Evolutionary conservation across 2,113 vertebrate species (phyloP).

Genomic region (Cyprinodon brontotheroides): DNA sequence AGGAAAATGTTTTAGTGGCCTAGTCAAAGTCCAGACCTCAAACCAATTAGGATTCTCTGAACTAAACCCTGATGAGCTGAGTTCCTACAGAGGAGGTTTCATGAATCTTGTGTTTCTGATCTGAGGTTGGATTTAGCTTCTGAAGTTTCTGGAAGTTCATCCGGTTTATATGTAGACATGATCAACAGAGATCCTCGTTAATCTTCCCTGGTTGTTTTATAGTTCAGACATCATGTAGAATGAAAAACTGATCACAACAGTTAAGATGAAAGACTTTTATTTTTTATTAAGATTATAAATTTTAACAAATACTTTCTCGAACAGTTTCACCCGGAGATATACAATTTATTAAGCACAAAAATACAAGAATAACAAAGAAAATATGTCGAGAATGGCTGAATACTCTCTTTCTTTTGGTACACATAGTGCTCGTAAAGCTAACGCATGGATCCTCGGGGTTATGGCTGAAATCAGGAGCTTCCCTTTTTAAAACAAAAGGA

Average conservation of each 20-base stretch:
- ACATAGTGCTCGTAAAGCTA: constrained; percentile 85
- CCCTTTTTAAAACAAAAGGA: constrained; percentile 98
- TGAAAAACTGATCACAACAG: constrained; percentile 2
- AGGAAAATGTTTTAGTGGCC: neutral
- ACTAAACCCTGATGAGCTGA: no score
- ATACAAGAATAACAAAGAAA: constrained; percentile 86
- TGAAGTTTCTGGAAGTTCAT: no score
- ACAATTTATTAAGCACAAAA: constrained; percentile 92
- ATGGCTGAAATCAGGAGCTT: constrained; percentile 78
- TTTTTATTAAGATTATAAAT: constrained; percentile 95
- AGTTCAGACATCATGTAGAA: no score
- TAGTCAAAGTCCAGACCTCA: neutral
- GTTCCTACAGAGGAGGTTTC: no score
- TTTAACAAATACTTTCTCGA: constrained; percentile 89
- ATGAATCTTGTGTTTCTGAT: no score
- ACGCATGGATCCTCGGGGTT: constrained; percentile 72
- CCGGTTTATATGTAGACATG: no score
- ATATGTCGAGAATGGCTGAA: constrained; percentile 81
- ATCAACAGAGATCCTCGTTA: no score
- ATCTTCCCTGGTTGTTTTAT: no score
- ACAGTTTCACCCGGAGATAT: constrained; percentile 95
- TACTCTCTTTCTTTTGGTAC: constrained; percentile 86
- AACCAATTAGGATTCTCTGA: no score
- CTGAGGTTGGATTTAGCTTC: no score
- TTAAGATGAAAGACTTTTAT: constrained; percentile 54